These are phyloP conservation scores for Orientallactaga bullata DNA, from an alignment of 2,113 vertebrate species.

Conservation along the genomic window DNA sequence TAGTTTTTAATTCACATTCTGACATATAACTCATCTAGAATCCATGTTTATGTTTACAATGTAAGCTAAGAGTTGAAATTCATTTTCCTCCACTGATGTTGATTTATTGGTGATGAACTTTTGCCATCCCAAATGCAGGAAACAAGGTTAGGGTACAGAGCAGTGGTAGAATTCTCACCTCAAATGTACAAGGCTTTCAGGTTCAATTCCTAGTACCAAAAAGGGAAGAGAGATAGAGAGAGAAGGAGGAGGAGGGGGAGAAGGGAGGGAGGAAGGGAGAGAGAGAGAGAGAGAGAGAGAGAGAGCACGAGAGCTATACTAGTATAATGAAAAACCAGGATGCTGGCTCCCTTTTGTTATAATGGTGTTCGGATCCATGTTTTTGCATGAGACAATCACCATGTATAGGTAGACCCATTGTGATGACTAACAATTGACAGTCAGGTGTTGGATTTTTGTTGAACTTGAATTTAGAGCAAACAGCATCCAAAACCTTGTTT, in stretches of 20 bases:
- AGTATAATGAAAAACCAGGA: slow-evolving; percentile 3
- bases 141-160: background rate
- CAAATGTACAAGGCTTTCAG: too few species aligned
- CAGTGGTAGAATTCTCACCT: background rate
- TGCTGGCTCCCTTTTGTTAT: background rate
- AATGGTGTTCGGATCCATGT: background rate
- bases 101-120: slow-evolving; percentile 12
- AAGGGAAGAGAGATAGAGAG: too few species aligned
- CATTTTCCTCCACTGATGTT: background rate
- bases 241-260: background rate
- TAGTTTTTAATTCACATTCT: slow-evolving; percentile 1
- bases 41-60: slow-evolving; percentile 34
- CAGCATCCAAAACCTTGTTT: background rate
- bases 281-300: background rate
- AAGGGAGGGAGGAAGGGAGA: too few species aligned
- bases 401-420: background rate
- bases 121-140: background rate
- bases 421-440: background rate
- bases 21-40: background rate
- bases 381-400: slow-evolving; percentile 5
- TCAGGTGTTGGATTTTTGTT: background rate
- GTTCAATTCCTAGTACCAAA: background rate
- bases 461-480: slow-evolving; percentile 41
- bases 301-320: background rate
- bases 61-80: background rate